Conservation (phyloP, 1,140 invertebrate species). For the Tribolium madens region DNA sequence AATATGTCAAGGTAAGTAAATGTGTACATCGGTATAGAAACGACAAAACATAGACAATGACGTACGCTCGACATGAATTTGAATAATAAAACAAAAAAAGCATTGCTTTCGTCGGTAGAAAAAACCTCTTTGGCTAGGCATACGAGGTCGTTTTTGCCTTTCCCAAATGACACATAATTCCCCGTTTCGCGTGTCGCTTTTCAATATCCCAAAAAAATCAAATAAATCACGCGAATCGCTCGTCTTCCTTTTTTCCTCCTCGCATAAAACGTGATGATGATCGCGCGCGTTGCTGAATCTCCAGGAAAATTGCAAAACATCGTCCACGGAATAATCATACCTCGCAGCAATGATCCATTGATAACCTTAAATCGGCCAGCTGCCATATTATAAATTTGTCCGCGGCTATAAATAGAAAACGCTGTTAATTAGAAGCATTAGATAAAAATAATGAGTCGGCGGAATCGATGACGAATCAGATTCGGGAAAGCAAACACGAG, state of each 20-base stretch:
- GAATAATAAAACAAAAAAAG: background rate
- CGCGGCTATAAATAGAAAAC: slow-evolving; percentile 11
- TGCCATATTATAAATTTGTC: slow-evolving; percentile 24
- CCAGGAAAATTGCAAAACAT: slow-evolving; percentile 13
- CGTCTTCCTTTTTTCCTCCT: background rate
- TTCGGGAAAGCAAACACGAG: slow-evolving; percentile 1
- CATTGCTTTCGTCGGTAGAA: too few relatives aligned
- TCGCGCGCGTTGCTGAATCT: background rate
- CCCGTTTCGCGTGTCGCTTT: background rate
- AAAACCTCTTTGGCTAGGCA: too few relatives aligned
- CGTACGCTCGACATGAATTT: background rate
- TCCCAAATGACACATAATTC: too few relatives aligned
- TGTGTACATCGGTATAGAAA: background rate
- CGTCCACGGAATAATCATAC: slow-evolving; percentile 22
- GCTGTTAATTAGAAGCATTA: slow-evolving; percentile 20
- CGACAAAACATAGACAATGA: background rate
- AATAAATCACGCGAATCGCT: background rate
- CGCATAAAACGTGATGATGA: background rate
- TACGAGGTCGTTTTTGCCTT: too few relatives aligned
- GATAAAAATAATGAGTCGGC: slow-evolving; percentile 34
- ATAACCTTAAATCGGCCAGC: slow-evolving; percentile 22
- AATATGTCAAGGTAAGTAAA: background rate
- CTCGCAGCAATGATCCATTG: slow-evolving; percentile 30
- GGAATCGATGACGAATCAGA: slow-evolving; percentile 31
- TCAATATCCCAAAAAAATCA: background rate